Evolutionary conservation across 2,113 vertebrate species (phyloP), one percentile per base, ranked within the genome.

Genomic region (Syrmaticus mikado): DNA sequence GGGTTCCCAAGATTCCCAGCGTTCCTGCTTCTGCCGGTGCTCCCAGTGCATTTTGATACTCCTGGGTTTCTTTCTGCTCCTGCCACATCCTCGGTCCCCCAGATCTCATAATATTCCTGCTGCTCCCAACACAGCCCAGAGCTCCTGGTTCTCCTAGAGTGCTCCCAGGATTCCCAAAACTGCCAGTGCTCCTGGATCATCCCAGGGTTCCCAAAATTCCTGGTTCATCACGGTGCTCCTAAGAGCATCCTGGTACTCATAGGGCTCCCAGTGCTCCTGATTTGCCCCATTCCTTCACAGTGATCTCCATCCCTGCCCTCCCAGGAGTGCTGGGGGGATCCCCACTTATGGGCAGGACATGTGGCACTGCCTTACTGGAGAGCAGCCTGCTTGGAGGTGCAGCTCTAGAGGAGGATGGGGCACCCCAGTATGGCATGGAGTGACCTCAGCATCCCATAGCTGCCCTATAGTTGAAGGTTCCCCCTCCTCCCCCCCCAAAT

Each of bases 31-130:
- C 11, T 57, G 18, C 38, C 12, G 21, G 9, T 7, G 16, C 10
- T 57, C 18, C n/a, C 16, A 32, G 13, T 11, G 27, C 61, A 4
- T 8, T 46, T 53, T 32, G 25, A 14, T 41, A 60, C 21, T 77
- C 27, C 72, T 9, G 55, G 17, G 4, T n/a, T 32, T 28, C 58
- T 46, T 3, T 3, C 46, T 3, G 55, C 13, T 64, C 38, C 77
- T 8, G 5, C 4, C 6, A 16, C 28, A 21, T 38, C n/a, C 34
- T 6, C 1, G 28, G 4, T 52, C 15, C 28, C 21, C 53, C 5
- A 10, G 52, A 16, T 28, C 16, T 55, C 15, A 3, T 6, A 9
- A 9, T 55, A 28, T 30, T 17, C 28, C 52, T 30, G 52, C 15
- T 55, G n/a, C 11, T 57, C 22, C 38, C 12, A 32, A 9, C 6